Conservation (phyloP, 2,888 invertebrate genomes). For the Clivina fossor region DNA sequence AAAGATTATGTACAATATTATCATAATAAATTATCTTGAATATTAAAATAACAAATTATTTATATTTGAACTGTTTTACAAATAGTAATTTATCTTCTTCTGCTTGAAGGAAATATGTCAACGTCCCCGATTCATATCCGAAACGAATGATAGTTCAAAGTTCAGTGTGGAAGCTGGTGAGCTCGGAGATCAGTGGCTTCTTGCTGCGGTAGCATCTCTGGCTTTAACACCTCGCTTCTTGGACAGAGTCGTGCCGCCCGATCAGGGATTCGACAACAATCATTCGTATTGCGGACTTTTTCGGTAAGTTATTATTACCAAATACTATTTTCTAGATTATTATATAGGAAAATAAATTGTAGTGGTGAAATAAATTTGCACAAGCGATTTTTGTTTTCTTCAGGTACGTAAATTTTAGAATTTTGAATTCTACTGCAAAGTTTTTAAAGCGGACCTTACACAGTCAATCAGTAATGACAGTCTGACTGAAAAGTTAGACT, state of each 20-base stretch:
- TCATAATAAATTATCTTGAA: too few species aligned
- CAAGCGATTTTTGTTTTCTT: too few species aligned
- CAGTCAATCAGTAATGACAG: too few species aligned
- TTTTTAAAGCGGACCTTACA: too few species aligned
- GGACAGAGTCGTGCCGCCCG: conserved; percentile 66
- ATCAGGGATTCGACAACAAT: conserved; percentile 63
- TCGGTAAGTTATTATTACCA: conserved; percentile 53
- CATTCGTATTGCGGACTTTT: conserved; percentile 66
- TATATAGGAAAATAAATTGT: too few species aligned
- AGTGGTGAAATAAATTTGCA: too few species aligned
- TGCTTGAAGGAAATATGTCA: conserved; percentile 65
- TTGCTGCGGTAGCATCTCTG: conserved; percentile 67
- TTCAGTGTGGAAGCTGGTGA: conserved; percentile 61
- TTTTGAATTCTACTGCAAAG: too few species aligned
- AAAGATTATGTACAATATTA: too few species aligned
- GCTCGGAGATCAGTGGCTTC: conserved; percentile 62
- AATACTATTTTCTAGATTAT: background rate
- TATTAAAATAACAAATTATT: too few species aligned
- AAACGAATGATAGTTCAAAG: conserved; percentile 48
- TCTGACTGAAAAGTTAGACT: too few species aligned
- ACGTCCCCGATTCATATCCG: conserved; percentile 61
- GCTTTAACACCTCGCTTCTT: conserved; percentile 68
- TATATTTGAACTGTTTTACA: background rate
- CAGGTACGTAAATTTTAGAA: too few species aligned
- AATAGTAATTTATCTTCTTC: conserved; percentile 19